Evolutionary conservation across 2,113 vertebrate genomes (phyloP).

Genomic region (Maccullochella peelii): DNA sequence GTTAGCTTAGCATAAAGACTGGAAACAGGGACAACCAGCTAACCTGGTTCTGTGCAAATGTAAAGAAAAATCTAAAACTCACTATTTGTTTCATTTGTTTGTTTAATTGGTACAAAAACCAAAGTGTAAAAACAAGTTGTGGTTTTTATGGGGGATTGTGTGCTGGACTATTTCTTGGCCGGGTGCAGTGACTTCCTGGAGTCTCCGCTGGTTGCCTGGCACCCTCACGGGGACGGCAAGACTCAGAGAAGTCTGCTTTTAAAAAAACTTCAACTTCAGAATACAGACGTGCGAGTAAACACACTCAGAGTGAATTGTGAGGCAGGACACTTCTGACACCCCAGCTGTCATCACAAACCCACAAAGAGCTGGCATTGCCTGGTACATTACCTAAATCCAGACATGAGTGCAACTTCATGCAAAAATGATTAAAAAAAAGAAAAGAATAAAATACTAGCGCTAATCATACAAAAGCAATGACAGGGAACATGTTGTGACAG

Average conservation of each 20-base stretch:
- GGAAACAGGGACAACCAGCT: neutral
- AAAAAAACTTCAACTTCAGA: neutral
- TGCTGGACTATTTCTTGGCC: neutral
- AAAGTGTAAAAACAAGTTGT: too few species aligned
- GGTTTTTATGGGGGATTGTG: neutral
- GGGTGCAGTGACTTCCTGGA: neutral
- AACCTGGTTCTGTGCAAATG: neutral
- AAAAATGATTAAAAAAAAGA: conserved; percentile 47
- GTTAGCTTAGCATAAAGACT: conserved; percentile 1
- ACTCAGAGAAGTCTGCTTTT: neutral
- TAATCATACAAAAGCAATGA: conserved; percentile 74
- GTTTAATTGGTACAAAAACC: neutral
- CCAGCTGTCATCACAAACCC: conserved; percentile 56
- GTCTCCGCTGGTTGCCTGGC: neutral
- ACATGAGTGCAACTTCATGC: conserved; percentile 80
- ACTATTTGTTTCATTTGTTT: neutral
- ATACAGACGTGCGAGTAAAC: conserved; percentile 52
- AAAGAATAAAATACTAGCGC: conserved; percentile 49
- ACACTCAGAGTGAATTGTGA: conserved; percentile 46
- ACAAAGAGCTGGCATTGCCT: conserved; percentile 66
- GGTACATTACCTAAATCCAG: conserved; percentile 60
- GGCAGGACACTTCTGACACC: conserved; percentile 56
- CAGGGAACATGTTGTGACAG: conserved; percentile 56
- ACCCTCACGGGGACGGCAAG: neutral
- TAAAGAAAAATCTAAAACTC: neutral